Conservation (phyloP, 2,113 vertebrate genomes). For the Rhinolophus ferrumequinum region DNA sequence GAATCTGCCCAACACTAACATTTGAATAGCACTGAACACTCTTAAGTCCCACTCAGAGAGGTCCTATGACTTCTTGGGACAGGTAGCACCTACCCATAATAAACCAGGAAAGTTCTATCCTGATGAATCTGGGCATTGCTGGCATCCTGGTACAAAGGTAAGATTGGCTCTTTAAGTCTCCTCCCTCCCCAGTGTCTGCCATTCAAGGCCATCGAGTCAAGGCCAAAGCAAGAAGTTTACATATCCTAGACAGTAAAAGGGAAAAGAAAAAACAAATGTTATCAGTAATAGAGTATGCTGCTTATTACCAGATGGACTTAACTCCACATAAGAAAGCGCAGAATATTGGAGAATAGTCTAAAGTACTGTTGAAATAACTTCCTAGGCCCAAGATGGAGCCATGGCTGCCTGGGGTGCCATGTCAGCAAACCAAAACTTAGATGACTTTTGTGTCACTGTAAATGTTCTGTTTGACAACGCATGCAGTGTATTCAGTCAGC, state of each 20-base stretch:
- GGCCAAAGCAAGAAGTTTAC: background rate
- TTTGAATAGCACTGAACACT: background rate
- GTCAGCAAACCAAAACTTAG: background rate
- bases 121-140: background rate
- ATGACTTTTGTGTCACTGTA: background rate
- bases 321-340: background rate
- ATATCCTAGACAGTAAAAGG: background rate
- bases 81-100: background rate
- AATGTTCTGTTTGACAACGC: background rate
- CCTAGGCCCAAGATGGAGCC: background rate
- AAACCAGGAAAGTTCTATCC: background rate
- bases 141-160: background rate
- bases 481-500: background rate
- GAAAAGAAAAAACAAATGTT: background rate
- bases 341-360: background rate
- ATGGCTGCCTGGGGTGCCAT: no score
- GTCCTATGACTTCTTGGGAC: background rate
- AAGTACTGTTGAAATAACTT: background rate
- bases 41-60: background rate
- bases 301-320: background rate
- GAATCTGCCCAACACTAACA: background rate
- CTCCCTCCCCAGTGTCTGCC: background rate
- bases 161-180: background rate
- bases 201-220: background rate
- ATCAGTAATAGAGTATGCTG: background rate